These are phyloP conservation scores for Micropoecilia bifurca DNA, from an alignment of 2,797 vertebrate species.

Conservation along the genomic window DNA sequence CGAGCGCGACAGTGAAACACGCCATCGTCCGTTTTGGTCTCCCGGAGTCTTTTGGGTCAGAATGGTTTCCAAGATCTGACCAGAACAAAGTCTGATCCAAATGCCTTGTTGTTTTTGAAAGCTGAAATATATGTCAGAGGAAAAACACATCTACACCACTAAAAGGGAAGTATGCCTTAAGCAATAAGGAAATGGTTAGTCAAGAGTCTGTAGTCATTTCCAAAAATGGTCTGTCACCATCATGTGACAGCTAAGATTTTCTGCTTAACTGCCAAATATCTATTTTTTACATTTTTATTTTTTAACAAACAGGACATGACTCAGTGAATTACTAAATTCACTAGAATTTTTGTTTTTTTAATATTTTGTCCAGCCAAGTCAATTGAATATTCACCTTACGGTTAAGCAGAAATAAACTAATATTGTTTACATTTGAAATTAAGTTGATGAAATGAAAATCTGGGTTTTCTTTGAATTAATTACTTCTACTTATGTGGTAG, in stretches of 20 bases:
- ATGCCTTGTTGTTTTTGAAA: neutral
- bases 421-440: neutral
- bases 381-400: neutral
- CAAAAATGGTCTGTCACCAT: constrained; percentile 5
- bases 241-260: constrained; percentile 16
- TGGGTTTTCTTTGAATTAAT: too few species aligned
- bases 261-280: neutral
- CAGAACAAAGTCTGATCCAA: neutral
- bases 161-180: constrained; percentile 39
- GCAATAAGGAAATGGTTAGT: constrained; percentile 35
- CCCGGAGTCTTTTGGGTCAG: neutral
- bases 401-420: neutral
- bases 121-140: neutral
- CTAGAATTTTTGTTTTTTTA: neutral
- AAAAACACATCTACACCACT: neutral
- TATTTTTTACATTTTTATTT: neutral
- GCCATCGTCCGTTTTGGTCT: constrained; percentile 37
- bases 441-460: too few species aligned
- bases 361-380: neutral
- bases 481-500: too few species aligned
- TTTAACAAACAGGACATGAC: neutral
- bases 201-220: constrained; percentile 66
- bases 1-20: constrained; percentile 18
- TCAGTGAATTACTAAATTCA: neutral
- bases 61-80: neutral